phyloP scores from a whole-genome alignment of 2,797 vertebrate species.

The Scolopax rusticola region DNA sequence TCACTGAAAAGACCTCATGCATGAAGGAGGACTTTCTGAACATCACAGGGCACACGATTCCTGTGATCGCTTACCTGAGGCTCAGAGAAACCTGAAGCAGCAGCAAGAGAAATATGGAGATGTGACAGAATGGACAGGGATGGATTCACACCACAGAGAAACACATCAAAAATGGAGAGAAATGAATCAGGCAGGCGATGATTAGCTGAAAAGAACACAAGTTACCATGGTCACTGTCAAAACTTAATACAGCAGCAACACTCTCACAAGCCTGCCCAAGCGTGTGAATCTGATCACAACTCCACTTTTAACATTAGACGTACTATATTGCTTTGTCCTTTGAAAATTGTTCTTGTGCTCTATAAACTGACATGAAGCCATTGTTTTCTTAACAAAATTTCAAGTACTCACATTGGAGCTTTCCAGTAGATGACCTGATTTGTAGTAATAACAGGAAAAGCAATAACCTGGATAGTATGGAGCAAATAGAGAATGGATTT shows the following conservation, averaged over 20 bases:
- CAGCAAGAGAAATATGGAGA: conserved; percentile 78
- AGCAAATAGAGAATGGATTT: background rate
- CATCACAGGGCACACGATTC: background rate
- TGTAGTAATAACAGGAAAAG: background rate
- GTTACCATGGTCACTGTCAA: conserved; percentile 61
- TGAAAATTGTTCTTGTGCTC: background rate
- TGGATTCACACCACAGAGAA: conserved; percentile 81
- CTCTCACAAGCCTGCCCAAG: background rate
- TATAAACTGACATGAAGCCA: background rate
- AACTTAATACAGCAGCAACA: conserved; percentile 45
- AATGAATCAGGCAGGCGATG: conserved; percentile 77
- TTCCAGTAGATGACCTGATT: background rate
- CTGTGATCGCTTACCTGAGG: conserved; percentile 73
- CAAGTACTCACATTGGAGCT: background rate
- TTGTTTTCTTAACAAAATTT: background rate
- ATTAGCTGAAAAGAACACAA: conserved; percentile 80
- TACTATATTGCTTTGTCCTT: background rate
- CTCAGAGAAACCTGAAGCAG: conserved; percentile 75
- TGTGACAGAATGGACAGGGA: conserved; percentile 78
- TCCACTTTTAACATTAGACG: background rate
- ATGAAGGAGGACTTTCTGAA: conserved; percentile 2
- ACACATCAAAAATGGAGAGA: conserved; percentile 81
- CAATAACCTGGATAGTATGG: background rate
- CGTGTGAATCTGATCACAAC: background rate
- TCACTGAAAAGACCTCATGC: background rate